A percentile compares a stretch with the other conserved stretches of the same genome.
These are phyloP conservation scores for Microctonus aethiopoides DNA, from an alignment of 2,888 invertebrate genomes.

Conservation along the genomic window DNA sequence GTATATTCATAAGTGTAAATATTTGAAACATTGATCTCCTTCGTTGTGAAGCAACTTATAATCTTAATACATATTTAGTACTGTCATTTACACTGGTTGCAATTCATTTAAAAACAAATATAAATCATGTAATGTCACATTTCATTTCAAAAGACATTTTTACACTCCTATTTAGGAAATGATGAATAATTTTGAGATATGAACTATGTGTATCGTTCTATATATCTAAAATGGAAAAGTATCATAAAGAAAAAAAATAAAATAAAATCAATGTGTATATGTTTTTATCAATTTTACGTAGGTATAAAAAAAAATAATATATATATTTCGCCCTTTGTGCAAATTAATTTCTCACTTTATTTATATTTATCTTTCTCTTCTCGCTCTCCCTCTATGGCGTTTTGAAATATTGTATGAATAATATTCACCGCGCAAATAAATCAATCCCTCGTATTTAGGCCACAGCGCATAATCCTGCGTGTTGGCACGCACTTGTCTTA, in stretches of 20 bases:
- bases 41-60: slow-evolving; percentile 1
- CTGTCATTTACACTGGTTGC: background rate
- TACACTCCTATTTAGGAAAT: slow-evolving; percentile 23
- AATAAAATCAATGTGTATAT: slow-evolving; percentile 15
- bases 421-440: slow-evolving; percentile 2
- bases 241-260: background rate
- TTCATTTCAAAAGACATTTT: background rate
- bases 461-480: slow-evolving; percentile 19
- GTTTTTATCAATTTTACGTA: slow-evolving; percentile 35
- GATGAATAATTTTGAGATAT: slow-evolving; percentile 26
- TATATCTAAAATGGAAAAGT: background rate
- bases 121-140: background rate
- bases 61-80: background rate
- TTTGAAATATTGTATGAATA: slow-evolving; percentile 10
- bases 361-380: too few relatives aligned
- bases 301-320: too few relatives aligned
- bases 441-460: slow-evolving; percentile 30
- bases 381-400: background rate
- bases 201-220: background rate
- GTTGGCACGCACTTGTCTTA: slow-evolving; percentile 14
- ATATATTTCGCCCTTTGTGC: slow-evolving; percentile 27
- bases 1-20: slow-evolving; percentile 12
- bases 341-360: slow-evolving; percentile 16
- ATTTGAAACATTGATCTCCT: slow-evolving; percentile 23
- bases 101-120: background rate